These are phyloP conservation scores for Chloroceryle aenea DNA, from an alignment of 2,113 vertebrate genomes.

Conservation along the genomic window DNA sequence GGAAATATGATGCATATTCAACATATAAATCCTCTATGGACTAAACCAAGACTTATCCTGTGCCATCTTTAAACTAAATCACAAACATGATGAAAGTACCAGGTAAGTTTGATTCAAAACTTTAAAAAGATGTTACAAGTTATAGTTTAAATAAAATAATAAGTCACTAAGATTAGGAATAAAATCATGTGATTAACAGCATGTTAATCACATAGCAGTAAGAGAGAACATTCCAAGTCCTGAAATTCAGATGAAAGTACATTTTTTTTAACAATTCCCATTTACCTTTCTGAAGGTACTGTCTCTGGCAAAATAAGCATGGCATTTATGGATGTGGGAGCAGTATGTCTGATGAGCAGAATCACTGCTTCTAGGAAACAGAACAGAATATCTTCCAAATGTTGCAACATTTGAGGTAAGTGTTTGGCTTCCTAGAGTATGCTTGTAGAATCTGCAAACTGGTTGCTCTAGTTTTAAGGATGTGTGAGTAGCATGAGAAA, in stretches of 20 bases:
- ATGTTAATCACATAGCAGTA: neutral
- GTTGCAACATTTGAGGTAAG: neutral
- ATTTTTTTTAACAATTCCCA: neutral
- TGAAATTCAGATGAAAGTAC: neutral
- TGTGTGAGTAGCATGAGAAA: neutral
- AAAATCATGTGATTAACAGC: neutral
- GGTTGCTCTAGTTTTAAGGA: neutral
- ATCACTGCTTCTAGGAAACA: neutral
- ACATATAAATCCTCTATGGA: neutral
- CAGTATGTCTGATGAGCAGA: neutral
- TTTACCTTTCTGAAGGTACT: neutral
- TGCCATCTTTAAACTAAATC: neutral
- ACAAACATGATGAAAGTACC: neutral
- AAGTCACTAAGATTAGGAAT: neutral
- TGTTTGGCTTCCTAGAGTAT: neutral
- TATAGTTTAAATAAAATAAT: neutral
- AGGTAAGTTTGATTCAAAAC: neutral
- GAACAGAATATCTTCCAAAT: neutral
- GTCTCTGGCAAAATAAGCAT: neutral
- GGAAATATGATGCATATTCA: neutral
- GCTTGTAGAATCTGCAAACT: neutral
- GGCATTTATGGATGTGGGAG: neutral
- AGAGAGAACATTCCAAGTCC: neutral
- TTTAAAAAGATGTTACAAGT: neutral
- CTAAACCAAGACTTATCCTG: neutral